Conservation (phyloP, 2,113 vertebrate genomes). For the Nycticryphes semicollaris region DNA sequence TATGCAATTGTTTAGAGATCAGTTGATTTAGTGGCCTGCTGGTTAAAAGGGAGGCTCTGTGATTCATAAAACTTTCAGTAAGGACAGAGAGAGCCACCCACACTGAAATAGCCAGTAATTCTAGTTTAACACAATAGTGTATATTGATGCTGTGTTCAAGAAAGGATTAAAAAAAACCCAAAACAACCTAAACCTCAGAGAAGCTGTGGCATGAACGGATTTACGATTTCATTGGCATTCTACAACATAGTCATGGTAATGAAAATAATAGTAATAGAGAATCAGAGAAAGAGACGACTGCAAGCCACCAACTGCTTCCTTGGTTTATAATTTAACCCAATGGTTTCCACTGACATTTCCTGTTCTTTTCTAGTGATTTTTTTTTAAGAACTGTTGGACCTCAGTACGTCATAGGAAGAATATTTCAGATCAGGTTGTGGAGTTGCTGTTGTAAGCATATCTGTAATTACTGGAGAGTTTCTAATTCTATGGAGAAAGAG, state of each 20-base stretch:
- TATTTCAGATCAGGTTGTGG: neutral
- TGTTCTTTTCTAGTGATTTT: neutral
- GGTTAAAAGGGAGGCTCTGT: neutral
- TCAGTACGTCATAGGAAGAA: neutral
- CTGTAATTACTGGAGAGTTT: neutral
- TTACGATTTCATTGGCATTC: neutral
- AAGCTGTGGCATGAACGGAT: neutral
- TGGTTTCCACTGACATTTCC: neutral
- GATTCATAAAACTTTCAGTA: neutral
- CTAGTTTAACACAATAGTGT: accelerated
- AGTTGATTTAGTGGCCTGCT: neutral
- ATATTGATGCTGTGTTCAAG: neutral
- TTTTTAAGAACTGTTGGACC: neutral
- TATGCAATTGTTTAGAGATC: neutral
- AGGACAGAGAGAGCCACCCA: neutral
- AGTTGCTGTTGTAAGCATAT: neutral
- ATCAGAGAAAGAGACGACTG: neutral
- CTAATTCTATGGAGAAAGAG: neutral
- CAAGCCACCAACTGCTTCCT: neutral
- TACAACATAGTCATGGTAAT: neutral
- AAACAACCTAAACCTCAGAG: neutral
- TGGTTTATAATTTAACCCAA: neutral
- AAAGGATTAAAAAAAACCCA: neutral
- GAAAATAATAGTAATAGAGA: neutral
- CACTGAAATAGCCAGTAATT: neutral